Conservation (phyloP, 2,888 invertebrate species). For the Belgica antarctica region DNA sequence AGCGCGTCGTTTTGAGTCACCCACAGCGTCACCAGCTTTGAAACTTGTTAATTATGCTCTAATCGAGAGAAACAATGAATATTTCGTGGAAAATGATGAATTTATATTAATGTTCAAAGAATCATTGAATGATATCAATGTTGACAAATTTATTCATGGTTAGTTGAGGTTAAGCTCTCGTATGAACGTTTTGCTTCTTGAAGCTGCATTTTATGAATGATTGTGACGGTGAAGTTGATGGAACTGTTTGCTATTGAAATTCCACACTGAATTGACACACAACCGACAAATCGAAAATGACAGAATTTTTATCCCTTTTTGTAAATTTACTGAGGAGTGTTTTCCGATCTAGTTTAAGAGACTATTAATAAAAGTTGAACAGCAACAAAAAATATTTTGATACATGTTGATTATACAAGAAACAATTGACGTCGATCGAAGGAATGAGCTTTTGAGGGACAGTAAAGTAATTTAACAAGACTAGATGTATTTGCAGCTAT, state of each 20-base stretch:
- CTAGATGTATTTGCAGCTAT: slow-evolving; percentile 33
- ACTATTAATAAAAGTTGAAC: slow-evolving; percentile 5
- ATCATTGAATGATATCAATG: not conserved
- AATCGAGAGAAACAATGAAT: not conserved
- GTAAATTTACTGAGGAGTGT: not conserved
- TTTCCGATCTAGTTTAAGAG: not conserved
- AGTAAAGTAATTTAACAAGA: slow-evolving; percentile 6
- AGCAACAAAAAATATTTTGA: slow-evolving; percentile 21
- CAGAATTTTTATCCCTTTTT: not conserved
- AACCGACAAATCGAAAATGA: too few species aligned
- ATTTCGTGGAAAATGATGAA: slow-evolving; percentile 7
- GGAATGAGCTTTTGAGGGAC: not conserved
- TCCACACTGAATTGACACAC: not conserved
- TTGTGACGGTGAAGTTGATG: not conserved
- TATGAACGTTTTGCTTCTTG: not conserved
- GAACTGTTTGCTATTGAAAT: too few species aligned
- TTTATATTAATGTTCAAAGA: slow-evolving; percentile 17
- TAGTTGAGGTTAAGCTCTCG: not conserved
- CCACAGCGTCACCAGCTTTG: too few species aligned
- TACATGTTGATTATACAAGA: slow-evolving; percentile 15
- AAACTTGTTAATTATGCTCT: too few species aligned
- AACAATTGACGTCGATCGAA: not conserved
- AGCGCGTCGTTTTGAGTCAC: too few species aligned
- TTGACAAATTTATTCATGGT: slow-evolving; percentile 19
- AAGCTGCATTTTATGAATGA: not conserved